phyloP scores from a whole-genome alignment of 2,888 invertebrate species.

The Limnephilus auricula region DNA sequence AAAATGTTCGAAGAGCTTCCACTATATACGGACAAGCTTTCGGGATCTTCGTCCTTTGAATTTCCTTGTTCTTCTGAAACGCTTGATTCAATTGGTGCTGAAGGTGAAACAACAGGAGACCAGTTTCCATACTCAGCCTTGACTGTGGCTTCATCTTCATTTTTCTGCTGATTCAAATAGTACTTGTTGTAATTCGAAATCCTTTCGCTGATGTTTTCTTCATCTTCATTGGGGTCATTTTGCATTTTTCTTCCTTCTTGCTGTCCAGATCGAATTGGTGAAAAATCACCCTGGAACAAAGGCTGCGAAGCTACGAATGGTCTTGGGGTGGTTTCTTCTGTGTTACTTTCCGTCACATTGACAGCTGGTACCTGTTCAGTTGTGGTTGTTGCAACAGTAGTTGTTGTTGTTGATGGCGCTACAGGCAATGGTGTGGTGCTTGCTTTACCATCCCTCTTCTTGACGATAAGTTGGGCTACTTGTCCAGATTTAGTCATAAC shows the following conservation, averaged over 20 bases:
- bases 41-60: conserved; percentile 69
- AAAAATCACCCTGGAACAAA: conserved; percentile 58
- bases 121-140: conserved; percentile 77
- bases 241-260: conserved; percentile 75
- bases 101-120: conserved; percentile 76
- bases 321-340: conserved; percentile 74
- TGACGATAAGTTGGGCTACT: conserved; percentile 87
- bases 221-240: conserved; percentile 67
- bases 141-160: conserved; percentile 72
- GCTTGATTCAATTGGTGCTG: not conserved
- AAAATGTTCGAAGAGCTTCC: conserved; percentile 73
- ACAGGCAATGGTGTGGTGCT: conserved; percentile 70
- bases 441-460: conserved; percentile 81
- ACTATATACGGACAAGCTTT: conserved; percentile 70
- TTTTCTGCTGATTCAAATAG: conserved; percentile 74
- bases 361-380: conserved; percentile 44
- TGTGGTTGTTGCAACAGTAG: conserved; percentile 69
- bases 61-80: conserved; percentile 74
- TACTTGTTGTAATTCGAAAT: conserved; percentile 75
- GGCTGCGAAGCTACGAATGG: conserved; percentile 68
- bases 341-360: conserved; percentile 70
- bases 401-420: conserved; percentile 69
- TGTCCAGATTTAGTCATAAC: conserved; percentile 87
- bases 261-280: conserved; percentile 50
- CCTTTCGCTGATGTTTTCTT: conserved; percentile 70